A percentile compares a stretch with the other conserved stretches of the same genome.
Evolutionary conservation across 1,140 invertebrate genomes (phyloP).

Genomic region (Saccostrea echinata): DNA sequence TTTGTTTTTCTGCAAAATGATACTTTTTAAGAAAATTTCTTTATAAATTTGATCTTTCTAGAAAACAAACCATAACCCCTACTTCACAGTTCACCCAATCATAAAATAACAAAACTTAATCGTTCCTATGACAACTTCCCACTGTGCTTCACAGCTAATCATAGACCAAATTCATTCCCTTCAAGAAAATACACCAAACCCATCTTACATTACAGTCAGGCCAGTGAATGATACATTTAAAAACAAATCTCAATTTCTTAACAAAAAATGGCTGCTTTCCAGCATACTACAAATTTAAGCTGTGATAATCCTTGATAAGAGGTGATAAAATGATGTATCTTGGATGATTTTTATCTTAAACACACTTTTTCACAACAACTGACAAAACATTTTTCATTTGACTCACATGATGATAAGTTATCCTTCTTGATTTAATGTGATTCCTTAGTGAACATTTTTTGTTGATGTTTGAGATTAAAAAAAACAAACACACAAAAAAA

Average conservation of each 20-base stretch:
- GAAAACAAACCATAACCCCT: slow-evolving; percentile 11
- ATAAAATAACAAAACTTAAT: slow-evolving; percentile 28
- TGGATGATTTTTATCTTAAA: slow-evolving; percentile 11
- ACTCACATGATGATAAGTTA: slow-evolving; percentile 28
- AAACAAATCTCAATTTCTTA: not conserved
- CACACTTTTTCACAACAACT: slow-evolving; percentile 25
- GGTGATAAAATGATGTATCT: slow-evolving; percentile 18
- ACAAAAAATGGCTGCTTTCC: not conserved
- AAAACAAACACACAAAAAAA: too few relatives aligned
- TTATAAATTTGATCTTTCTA: not conserved
- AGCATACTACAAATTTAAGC: not conserved
- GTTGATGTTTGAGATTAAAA: not conserved
- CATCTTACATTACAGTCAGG: slow-evolving; percentile 6
- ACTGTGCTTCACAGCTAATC: not conserved
- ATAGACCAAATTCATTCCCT: not conserved
- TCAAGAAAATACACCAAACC: slow-evolving; percentile 22
- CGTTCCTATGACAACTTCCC: slow-evolving; percentile 8
- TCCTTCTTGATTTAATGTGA: not conserved
- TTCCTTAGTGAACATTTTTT: not conserved
- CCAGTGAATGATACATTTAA: not conserved
- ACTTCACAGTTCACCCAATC: slow-evolving; percentile 5
- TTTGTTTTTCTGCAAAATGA: too few relatives aligned
- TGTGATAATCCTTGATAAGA: slow-evolving; percentile 5
- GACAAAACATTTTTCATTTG: slow-evolving; percentile 28
- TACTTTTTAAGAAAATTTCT: not conserved